These are phyloP conservation scores for Philereme transversata DNA, from an alignment of 2,888 invertebrate genomes.

Conservation along the genomic window DNA sequence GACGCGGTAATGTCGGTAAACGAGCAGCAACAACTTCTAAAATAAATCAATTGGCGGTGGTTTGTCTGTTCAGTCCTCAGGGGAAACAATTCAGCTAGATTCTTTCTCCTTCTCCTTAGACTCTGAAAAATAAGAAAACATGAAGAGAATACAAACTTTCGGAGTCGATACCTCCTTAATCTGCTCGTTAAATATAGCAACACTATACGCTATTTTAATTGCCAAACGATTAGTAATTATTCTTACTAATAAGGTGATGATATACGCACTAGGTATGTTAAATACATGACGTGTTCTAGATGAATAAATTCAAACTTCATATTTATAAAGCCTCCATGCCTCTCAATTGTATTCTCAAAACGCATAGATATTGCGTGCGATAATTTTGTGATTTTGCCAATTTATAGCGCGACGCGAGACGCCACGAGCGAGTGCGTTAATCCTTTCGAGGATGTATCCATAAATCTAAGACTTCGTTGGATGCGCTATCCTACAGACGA, in stretches of 20 bases:
- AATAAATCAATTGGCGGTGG: constrained; percentile 82
- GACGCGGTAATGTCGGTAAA: constrained; percentile 39
- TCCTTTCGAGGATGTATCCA: constrained; percentile 6
- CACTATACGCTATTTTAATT: not conserved
- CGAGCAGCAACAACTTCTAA: constrained; percentile 70
- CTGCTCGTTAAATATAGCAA: not conserved
- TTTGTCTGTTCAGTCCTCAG: constrained; percentile 76
- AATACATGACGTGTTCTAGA: not conserved
- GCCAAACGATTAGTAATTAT: constrained; percentile 8
- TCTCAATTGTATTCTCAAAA: constrained; percentile 7
- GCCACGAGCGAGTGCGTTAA: constrained; percentile 1
- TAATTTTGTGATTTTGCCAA: constrained; percentile 1
- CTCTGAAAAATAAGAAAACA: constrained; percentile 75
- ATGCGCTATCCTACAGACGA: constrained; percentile 29
- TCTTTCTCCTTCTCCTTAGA: constrained; percentile 88
- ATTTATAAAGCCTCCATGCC: constrained; percentile 9
- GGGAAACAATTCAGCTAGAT: constrained; percentile 86
- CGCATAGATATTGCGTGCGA: constrained; percentile 1
- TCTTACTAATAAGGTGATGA: constrained; percentile 12
- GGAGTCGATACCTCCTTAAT: too few species aligned
- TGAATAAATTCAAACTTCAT: not conserved
- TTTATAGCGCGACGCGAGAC: constrained; percentile 4
- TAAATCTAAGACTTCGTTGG: constrained; percentile 13
- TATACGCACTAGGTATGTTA: constrained; percentile 8
- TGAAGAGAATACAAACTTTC: not conserved